phyloP scores from a whole-genome alignment of 1,140 invertebrate genomes.

The Reticulitermes speratus region DNA sequence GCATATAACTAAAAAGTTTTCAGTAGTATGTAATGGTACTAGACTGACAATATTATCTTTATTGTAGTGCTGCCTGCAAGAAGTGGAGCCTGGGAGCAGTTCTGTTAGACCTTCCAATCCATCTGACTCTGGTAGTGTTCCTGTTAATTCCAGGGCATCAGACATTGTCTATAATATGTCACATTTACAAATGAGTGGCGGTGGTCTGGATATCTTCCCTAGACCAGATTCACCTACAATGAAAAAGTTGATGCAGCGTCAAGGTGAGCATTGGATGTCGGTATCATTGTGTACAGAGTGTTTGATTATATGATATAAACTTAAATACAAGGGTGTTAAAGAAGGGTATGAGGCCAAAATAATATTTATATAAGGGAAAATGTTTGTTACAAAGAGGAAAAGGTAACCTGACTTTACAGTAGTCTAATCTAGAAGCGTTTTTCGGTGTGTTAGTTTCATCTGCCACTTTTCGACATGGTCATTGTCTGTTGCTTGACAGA shows the following conservation, averaged over 20 bases:
- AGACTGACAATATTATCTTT: neutral
- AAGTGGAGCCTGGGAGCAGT: slow-evolving; percentile 21
- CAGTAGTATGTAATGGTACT: too few species aligned
- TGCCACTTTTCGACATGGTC: too few species aligned
- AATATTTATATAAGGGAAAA: too few species aligned
- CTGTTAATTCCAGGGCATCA: neutral
- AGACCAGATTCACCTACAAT: slow-evolving; percentile 6
- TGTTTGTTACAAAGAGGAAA: too few species aligned
- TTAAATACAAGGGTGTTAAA: too few species aligned
- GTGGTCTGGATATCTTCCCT: neutral
- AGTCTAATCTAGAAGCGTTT: too few species aligned
- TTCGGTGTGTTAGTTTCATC: too few species aligned
- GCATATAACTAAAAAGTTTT: neutral
- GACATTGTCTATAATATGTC: neutral
- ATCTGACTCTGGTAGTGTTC: too few species aligned
- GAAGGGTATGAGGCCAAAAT: too few species aligned
- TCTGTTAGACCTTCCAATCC: neutral
- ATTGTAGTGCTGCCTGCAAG: slow-evolving; percentile 29
- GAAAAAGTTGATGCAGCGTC: neutral
- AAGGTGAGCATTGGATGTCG: neutral
- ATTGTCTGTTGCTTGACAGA: too few species aligned
- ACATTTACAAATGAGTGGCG: neutral
- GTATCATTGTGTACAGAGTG: neutral
- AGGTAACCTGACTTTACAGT: too few species aligned
- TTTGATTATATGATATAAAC: too few species aligned